Conservation (phyloP, 2,113 vertebrate species). For the Neolamprologus caudopunctatus region DNA sequence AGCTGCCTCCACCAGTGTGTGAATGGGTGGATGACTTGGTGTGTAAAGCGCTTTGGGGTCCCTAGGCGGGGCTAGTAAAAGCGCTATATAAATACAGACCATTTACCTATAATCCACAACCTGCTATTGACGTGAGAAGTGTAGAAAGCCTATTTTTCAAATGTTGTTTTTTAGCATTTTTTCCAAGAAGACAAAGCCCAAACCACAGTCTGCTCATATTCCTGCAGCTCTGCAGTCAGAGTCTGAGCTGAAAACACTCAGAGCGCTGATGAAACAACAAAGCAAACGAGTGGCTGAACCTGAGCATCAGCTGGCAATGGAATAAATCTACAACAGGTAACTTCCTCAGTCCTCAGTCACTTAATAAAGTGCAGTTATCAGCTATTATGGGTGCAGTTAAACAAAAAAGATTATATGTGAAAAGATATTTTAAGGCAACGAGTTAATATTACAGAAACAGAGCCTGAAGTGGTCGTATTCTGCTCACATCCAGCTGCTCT, state of each 20-base stretch:
- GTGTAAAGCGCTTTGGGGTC: too few species aligned
- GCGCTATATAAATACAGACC: too few species aligned
- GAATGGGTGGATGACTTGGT: too few species aligned
- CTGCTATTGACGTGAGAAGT: neutral
- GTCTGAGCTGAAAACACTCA: neutral
- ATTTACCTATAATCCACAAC: neutral
- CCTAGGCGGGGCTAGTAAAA: too few species aligned
- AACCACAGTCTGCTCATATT: neutral
- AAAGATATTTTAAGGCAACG: neutral
- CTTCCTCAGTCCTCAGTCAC: neutral
- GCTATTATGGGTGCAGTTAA: neutral
- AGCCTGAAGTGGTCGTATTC: neutral
- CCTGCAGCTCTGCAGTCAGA: neutral
- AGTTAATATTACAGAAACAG: neutral
- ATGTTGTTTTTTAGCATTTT: neutral
- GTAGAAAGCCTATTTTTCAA: neutral
- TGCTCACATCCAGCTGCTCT: neutral
- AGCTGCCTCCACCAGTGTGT: too few species aligned
- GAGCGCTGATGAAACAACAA: neutral
- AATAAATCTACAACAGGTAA: neutral
- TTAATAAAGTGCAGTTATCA: neutral
- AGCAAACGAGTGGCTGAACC: neutral
- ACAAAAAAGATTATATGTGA: neutral
- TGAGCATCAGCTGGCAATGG: neutral
- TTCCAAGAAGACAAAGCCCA: fast-evolving